These are phyloP conservation scores for Phylloscopus whistleri DNA, from an alignment of 2,113 vertebrate genomes.

Conservation along the genomic window DNA sequence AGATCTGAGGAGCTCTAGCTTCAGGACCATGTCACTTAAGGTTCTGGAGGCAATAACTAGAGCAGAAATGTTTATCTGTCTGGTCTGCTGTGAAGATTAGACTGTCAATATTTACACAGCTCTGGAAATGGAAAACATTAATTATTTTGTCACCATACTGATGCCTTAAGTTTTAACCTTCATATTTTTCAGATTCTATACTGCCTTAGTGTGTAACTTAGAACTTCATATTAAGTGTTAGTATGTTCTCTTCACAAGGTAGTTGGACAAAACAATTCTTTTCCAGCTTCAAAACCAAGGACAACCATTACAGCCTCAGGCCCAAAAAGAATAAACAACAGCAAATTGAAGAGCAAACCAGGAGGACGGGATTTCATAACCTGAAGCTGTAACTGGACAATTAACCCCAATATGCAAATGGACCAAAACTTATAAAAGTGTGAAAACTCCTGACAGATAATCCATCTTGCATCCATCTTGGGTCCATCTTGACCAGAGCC, in stretches of 20 bases:
- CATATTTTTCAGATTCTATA: not conserved
- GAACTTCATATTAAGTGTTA: not conserved
- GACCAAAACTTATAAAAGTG: not conserved
- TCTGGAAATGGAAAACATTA: not conserved
- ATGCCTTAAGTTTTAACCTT: not conserved
- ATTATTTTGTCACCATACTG: not conserved
- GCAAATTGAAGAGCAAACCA: not conserved
- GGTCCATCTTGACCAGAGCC: not conserved
- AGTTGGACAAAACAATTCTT: not conserved
- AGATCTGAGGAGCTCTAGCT: not conserved
- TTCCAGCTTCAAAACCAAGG: too few species aligned
- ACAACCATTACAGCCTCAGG: too few species aligned
- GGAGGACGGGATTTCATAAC: not conserved
- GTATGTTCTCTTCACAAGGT: not conserved
- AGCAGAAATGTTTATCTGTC: not conserved
- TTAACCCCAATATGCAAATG: not conserved
- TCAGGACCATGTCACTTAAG: accelerated
- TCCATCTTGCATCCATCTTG: not conserved
- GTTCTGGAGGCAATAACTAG: not conserved
- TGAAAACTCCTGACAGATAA: not conserved
- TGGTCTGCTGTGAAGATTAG: not conserved
- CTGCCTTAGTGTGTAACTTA: not conserved
- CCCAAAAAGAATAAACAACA: not conserved
- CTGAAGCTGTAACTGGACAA: not conserved
- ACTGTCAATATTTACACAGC: not conserved